Conservation (phyloP, 1,140 invertebrate genomes). For the Hylaeus anthracinus region DNA sequence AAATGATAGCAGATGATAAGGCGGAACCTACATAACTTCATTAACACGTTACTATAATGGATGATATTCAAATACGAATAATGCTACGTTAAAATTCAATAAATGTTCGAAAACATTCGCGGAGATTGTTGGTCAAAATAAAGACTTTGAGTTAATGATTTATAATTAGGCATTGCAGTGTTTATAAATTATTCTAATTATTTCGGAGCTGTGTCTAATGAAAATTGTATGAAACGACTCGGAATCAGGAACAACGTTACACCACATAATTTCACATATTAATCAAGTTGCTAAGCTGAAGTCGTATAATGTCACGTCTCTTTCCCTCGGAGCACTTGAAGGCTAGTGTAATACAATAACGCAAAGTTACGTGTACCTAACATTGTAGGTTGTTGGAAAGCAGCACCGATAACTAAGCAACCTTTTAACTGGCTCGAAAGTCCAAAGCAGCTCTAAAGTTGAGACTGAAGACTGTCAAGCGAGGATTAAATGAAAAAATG, state of each 20-base stretch:
- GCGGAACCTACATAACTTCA: too few relatives aligned
- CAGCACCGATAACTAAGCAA: conserved; percentile 3
- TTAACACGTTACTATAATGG: too few relatives aligned
- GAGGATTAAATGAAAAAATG: conserved; percentile 40
- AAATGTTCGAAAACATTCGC: too few relatives aligned
- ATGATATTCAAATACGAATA: too few relatives aligned
- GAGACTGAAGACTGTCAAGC: conserved; percentile 29
- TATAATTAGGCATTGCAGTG: too few relatives aligned
- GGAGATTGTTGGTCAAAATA: too few relatives aligned
- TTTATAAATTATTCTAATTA: too few relatives aligned
- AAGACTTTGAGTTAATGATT: too few relatives aligned
- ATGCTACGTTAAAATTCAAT: too few relatives aligned
- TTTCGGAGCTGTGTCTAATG: neutral
- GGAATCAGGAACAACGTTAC: neutral
- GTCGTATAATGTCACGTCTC: neutral
- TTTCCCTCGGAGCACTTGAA: neutral
- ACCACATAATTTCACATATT: neutral
- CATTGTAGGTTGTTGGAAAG: conserved; percentile 1
- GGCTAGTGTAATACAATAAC: conserved; percentile 29
- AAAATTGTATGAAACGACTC: neutral
- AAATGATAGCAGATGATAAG: too few relatives aligned
- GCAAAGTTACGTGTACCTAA: neutral
- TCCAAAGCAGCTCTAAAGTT: conserved; percentile 25
- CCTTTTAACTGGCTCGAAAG: conserved; percentile 34
- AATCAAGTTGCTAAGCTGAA: neutral